Evolutionary conservation across 2,113 vertebrate genomes (phyloP).

Genomic region (Trichechus manatus): DNA sequence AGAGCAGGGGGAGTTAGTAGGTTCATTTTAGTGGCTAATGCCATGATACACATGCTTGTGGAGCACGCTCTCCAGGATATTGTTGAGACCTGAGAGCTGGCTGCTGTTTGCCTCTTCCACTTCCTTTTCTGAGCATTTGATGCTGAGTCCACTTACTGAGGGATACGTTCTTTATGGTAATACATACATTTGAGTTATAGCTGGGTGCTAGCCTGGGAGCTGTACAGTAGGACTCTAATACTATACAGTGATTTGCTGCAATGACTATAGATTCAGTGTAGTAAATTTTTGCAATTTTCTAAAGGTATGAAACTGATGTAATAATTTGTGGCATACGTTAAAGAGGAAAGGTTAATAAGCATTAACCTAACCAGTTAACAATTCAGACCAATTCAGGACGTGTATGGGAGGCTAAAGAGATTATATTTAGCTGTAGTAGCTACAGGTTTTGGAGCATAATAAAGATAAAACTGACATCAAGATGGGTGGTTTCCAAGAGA

Average conservation of each 20-base stretch:
- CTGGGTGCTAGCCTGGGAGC: background rate
- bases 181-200: slow-evolving; percentile 8
- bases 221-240: slow-evolving; percentile 18
- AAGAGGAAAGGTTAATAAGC: slow-evolving; percentile 45
- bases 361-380: slow-evolving; percentile 45
- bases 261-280: slow-evolving; percentile 18
- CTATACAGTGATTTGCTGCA: slow-evolving; percentile 38
- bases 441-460: background rate
- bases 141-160: background rate
- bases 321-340: background rate
- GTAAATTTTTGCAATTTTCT: slow-evolving; percentile 24
- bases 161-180: background rate
- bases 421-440: slow-evolving; percentile 34
- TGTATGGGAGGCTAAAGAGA: background rate
- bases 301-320: background rate
- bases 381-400: background rate
- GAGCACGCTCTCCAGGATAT: background rate
- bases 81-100: background rate
- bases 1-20: slow-evolving; percentile 10
- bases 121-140: slow-evolving; percentile 10
- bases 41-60: background rate
- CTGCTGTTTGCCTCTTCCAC: background rate
- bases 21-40: slow-evolving; percentile 26
- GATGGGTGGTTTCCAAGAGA: slow-evolving; percentile 37
- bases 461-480: slow-evolving; percentile 45